phyloP scores from a whole-genome alignment of 2,797 vertebrate species.

The Antrozous pallidus region DNA sequence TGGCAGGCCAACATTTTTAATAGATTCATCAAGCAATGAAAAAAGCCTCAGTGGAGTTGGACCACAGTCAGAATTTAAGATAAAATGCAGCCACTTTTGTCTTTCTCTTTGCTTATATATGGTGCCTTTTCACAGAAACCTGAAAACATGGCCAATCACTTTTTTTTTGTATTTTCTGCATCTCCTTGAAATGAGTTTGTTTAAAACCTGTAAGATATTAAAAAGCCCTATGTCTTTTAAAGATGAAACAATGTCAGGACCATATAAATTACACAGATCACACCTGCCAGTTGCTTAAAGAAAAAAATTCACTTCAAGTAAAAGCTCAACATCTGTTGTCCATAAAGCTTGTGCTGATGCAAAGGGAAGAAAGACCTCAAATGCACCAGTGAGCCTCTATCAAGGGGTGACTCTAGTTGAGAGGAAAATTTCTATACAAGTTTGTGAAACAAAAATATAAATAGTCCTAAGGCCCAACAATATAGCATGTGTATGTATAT shows the following conservation, averaged over 20 bases:
- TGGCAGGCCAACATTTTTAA: not conserved
- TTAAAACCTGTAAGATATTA: not conserved
- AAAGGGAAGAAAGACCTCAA: not conserved
- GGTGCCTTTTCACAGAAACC: not conserved
- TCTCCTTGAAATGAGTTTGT: conserved; percentile 9
- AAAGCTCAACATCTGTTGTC: conserved; percentile 42
- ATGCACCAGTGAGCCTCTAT: not conserved
- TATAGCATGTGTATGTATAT: not conserved
- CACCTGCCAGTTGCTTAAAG: not conserved
- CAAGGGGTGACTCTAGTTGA: not conserved
- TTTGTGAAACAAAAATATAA: not conserved
- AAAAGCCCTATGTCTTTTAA: not conserved
- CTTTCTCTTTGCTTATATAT: not conserved
- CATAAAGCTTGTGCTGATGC: not conserved
- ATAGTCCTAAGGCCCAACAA: not conserved
- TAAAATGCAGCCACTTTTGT: not conserved
- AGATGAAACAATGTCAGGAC: not conserved
- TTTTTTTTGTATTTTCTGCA: not conserved
- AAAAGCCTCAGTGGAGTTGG: not conserved
- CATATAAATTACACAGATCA: not conserved
- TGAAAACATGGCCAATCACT: not conserved
- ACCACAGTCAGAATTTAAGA: not conserved
- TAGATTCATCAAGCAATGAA: not conserved
- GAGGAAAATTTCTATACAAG: not conserved
- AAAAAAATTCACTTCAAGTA: not conserved